phyloP scores from a whole-genome alignment of 37 sponge, comb jelly and placozoan species.

The Beroe forskalii region DNA sequence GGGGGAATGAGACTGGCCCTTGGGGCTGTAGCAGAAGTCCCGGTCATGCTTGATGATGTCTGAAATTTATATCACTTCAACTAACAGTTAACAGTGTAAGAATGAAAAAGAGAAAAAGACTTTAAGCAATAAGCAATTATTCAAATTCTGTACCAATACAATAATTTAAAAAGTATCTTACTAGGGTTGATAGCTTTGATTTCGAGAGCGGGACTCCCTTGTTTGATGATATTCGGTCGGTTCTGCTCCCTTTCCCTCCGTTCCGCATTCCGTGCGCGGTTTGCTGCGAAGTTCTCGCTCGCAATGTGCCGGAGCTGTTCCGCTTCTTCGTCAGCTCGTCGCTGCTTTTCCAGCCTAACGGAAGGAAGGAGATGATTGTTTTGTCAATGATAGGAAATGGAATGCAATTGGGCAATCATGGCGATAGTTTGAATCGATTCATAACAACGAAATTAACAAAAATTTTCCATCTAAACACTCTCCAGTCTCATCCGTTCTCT shows the following conservation, averaged over 20 bases:
- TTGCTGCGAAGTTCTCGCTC: conserved; percentile 59
- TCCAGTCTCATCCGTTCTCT: conserved; percentile 37
- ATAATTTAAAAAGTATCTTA: too few relatives aligned
- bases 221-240: conserved; percentile 50
- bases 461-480: too few relatives aligned
- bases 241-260: conserved; percentile 32
- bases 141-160: too few relatives aligned
- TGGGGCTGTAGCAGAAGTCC: conserved; percentile 52
- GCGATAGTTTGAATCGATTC: too few relatives aligned
- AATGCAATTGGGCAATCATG: too few relatives aligned
- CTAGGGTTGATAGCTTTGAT: conserved; percentile 57
- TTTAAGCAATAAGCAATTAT: too few relatives aligned
- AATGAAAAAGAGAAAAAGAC: too few relatives aligned
- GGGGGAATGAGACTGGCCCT: conserved; percentile 10
- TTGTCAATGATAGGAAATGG: too few relatives aligned
- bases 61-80: neutral
- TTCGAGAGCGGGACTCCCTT: conserved; percentile 50
- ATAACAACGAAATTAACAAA: too few relatives aligned
- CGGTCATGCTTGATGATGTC: conserved; percentile 19
- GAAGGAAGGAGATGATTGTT: too few relatives aligned
- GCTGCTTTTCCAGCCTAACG: conserved; percentile 53
- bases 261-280: conserved; percentile 36
- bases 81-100: too few relatives aligned
- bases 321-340: conserved; percentile 44
- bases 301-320: conserved; percentile 59